These are phyloP conservation scores for Trichogramma evanescens DNA, from an alignment of 2,888 invertebrate genomes.

Conservation along the genomic window DNA sequence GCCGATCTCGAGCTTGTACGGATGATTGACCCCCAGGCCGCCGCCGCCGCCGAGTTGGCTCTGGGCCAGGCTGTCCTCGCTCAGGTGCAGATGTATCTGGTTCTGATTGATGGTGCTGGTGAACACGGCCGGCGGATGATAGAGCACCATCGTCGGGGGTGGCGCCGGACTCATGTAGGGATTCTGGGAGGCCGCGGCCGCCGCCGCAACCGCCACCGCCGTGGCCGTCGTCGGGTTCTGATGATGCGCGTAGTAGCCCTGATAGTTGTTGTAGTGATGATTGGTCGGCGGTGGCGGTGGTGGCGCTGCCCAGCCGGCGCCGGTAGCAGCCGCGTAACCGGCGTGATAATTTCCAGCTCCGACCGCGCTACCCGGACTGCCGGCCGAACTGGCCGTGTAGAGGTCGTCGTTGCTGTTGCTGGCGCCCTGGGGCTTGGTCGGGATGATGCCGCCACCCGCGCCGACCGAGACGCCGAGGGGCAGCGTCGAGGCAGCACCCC, in stretches of 20 bases:
- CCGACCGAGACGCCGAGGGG: not conserved
- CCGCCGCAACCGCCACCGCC: constrained; percentile 35
- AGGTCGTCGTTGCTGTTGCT: constrained; percentile 20
- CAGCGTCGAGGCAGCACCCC: too few relatives aligned
- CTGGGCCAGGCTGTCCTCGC: constrained; percentile 43
- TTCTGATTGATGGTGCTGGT: constrained; percentile 76
- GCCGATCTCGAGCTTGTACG: constrained; percentile 51
- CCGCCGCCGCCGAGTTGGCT: constrained; percentile 49
- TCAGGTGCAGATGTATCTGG: constrained; percentile 70
- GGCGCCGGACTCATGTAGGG: constrained; percentile 61
- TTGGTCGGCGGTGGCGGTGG: constrained; percentile 40
- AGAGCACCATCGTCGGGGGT: constrained; percentile 65
- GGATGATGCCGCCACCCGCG: not conserved
- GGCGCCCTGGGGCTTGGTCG: not conserved
- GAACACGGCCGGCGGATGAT: constrained; percentile 62
- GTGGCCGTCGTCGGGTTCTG: constrained; percentile 32
- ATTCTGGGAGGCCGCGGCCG: constrained; percentile 51
- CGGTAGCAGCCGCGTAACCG: constrained; percentile 36
- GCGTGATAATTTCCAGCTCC: constrained; percentile 23
- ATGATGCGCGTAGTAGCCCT: constrained; percentile 59
- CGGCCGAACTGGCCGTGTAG: constrained; percentile 23
- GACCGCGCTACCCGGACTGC: constrained; percentile 34
- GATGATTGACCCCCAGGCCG: constrained; percentile 33
- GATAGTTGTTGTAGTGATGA: constrained; percentile 52
- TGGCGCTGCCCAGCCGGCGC: constrained; percentile 45